Evolutionary conservation across 53 echinoderm and acorn worm genomes (phyloP), one percentile per base, ranked within the genome.

Genomic region (Antedon mediterranea): DNA sequence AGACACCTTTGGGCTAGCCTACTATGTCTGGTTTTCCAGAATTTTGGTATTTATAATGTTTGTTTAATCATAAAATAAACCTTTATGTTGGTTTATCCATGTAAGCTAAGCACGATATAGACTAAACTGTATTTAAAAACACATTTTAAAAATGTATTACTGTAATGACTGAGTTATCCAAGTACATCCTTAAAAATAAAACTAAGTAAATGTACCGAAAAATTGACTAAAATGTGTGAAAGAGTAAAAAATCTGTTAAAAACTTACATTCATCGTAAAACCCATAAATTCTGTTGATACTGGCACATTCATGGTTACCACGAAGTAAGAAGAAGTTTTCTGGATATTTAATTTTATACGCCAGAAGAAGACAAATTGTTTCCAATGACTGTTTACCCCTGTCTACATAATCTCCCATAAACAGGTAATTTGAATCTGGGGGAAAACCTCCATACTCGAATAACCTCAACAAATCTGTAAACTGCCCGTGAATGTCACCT

Each of bases 221-320:
- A 15, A 57, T n/a, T n/a, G n/a, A n/a, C n/a, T n/a, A n/a, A n/a
- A n/a, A n/a, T n/a, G n/a, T n/a, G n/a, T n/a, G n/a, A n/a, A n/a
- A n/a, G n/a, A n/a, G n/a, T 57, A 15, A 57, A 57, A 15, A 57
- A 57, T 15, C 15, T 18, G 42, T 0, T 27, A 27, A n/a, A n/a
- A n/a, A 85, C 90, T 93, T 82, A 93, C 93, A 93, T 83, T 93
- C 93, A 83, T 93, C 93, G 43, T 93, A 93, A 83, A 93, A 93
- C 30, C 93, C 93, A 77, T 93, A 93, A 75, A 93, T 93, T 84
- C 93, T 81, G 83, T 93, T 93, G 80, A 93, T 93, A 81, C 93
- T 93, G 32, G 93, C 93, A 89, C 93, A 93, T 74, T 93, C 93
- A 70, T 93, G 93, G 82, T 93, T 93, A 41, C 93, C 93, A 77